Evolutionary conservation across 2,113 vertebrate genomes (phyloP).

Genomic region (Sinosuthora webbiana): DNA sequence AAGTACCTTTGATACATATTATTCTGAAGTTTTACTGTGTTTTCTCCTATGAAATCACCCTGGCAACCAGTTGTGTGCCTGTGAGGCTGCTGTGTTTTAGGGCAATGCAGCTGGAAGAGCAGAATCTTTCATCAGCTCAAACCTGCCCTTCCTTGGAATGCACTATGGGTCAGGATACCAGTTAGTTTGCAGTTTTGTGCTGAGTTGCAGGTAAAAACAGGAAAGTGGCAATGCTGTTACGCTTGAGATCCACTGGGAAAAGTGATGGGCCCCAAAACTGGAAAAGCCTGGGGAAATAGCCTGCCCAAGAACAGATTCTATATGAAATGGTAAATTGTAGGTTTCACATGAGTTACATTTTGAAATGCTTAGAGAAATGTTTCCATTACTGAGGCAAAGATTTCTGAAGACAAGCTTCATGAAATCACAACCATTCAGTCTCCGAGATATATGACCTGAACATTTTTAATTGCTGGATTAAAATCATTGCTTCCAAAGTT

Average conservation of each 20-base stretch:
- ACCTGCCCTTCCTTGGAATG: not conserved
- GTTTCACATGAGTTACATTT: not conserved
- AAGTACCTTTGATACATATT: not conserved
- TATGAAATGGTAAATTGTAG: not conserved
- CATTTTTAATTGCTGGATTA: not conserved
- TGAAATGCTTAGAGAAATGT: not conserved
- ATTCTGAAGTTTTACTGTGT: not conserved
- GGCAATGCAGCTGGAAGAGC: not conserved
- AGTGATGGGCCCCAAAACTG: fast-evolving
- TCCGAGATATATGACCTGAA: not conserved
- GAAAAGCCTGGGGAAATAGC: not conserved
- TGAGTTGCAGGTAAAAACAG: not conserved
- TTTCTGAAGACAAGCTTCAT: not conserved
- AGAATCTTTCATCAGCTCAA: not conserved
- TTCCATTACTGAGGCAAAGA: not conserved
- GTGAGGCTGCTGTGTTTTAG: not conserved
- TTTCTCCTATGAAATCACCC: not conserved
- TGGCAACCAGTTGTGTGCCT: not conserved
- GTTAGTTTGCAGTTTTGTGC: not conserved
- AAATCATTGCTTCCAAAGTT: not conserved
- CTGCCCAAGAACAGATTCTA: not conserved
- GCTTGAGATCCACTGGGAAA: not conserved
- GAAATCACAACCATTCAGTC: not conserved
- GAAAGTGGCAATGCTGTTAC: not conserved
- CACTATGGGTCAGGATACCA: not conserved